Percentiles rank a stretch among this genome's conserved stretches.
phyloP scores from a whole-genome alignment of 2,113 vertebrate species.

The Solea senegalensis region DNA sequence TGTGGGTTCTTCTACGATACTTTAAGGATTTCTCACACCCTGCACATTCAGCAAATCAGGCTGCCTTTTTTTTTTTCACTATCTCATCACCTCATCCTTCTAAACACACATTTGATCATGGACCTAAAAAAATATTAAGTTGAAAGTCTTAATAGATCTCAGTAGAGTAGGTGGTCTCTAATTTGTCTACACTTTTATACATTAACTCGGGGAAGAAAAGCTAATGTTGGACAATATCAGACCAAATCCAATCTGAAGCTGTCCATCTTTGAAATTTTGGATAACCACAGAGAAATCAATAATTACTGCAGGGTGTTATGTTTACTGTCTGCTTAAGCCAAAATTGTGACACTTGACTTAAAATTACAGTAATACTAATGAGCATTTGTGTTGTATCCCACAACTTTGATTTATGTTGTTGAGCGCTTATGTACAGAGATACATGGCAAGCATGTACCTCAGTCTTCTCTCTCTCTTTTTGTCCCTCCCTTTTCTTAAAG shows the following conservation, averaged over 20 bases:
- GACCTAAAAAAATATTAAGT: neutral
- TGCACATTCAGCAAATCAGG: neutral
- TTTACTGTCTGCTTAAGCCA: neutral
- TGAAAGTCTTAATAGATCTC: neutral
- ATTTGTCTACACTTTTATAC: neutral
- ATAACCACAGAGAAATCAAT: neutral
- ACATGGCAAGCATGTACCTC: constrained; percentile 7
- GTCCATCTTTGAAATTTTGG: neutral
- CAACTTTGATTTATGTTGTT: neutral
- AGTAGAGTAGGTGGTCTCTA: neutral
- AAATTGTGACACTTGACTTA: neutral
- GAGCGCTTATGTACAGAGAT: constrained; percentile 8
- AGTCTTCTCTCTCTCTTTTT: neutral
- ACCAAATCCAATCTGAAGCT: neutral
- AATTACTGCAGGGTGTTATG: neutral
- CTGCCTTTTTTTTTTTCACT: neutral
- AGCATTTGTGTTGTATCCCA: neutral
- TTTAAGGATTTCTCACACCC: constrained; percentile 10
- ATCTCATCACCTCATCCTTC: neutral
- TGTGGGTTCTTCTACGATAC: constrained; percentile 7
- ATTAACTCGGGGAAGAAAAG: neutral
- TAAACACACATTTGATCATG: neutral
- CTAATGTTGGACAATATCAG: neutral
- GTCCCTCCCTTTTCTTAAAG: neutral
- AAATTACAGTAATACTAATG: neutral